Evolutionary conservation across 1,140 invertebrate species (phyloP).

Genomic region (Drosophila gunungcola): DNA sequence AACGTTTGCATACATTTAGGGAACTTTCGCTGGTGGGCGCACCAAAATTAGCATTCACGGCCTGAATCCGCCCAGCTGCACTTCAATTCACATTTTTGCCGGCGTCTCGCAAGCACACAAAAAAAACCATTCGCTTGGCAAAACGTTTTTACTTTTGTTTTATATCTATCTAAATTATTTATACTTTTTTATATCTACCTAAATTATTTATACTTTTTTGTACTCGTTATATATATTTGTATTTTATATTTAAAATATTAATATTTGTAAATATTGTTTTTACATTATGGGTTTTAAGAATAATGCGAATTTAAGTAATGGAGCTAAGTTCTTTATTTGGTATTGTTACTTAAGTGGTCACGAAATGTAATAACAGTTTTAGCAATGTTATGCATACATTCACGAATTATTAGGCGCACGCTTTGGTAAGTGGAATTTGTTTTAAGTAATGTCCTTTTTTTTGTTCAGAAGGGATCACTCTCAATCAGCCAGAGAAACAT

Average conservation of each 20-base stretch:
- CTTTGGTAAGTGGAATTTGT: too few relatives aligned
- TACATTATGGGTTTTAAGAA: too few relatives aligned
- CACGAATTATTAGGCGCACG: not conserved
- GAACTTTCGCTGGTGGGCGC: not conserved
- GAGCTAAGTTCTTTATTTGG: too few relatives aligned
- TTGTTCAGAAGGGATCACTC: not conserved
- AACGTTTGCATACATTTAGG: conserved; percentile 34
- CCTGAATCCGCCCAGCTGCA: conserved; percentile 10
- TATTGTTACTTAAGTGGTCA: not conserved
- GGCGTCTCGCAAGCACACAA: not conserved
- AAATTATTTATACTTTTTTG: too few relatives aligned
- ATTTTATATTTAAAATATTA: too few relatives aligned
- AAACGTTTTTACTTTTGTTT: too few relatives aligned
- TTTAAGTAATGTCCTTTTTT: too few relatives aligned
- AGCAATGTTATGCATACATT: not conserved
- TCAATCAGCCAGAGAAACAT: not conserved
- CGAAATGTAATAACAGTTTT: not conserved
- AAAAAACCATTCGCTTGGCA: not conserved
- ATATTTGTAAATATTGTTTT: too few relatives aligned
- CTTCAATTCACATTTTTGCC: conserved; percentile 30
- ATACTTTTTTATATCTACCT: too few relatives aligned
- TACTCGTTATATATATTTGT: too few relatives aligned
- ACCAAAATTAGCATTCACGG: conserved; percentile 36
- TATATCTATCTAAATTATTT: too few relatives aligned
- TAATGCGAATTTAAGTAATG: too few relatives aligned